Percentiles rank a stretch among this genome's conserved stretches.
Conservation (phyloP, 1,140 invertebrate genomes). For the Leptinotarsa lineolata region DNA sequence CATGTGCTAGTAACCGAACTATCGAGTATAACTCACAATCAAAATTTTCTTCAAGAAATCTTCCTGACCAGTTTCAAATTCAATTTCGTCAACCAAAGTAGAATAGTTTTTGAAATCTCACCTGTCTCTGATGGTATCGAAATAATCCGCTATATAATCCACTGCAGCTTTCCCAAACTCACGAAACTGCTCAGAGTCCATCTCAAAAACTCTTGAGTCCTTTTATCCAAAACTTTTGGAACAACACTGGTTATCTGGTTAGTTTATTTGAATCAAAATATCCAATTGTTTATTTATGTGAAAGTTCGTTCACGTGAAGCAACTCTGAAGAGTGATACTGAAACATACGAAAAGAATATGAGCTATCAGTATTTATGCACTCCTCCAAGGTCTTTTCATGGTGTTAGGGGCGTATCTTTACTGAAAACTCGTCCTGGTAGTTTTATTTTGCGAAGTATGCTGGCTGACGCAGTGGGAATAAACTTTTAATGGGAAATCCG, state of each 20-base stretch:
- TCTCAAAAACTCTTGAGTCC: neutral
- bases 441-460: no score
- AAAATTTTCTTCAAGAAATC: no score
- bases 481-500: no score
- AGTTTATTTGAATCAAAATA: no score
- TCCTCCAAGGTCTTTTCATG: neutral
- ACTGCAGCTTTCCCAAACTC: conserved; percentile 73
- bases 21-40: no score
- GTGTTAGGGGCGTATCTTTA: neutral
- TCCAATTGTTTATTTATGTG: no score
- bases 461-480: neutral
- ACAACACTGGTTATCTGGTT: no score
- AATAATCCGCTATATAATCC: conserved; percentile 78
- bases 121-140: conserved; percentile 71
- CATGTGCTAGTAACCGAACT: no score
- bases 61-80: no score
- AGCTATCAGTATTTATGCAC: neutral
- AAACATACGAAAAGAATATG: neutral
- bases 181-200: conserved; percentile 60
- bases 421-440: neutral
- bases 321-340: neutral
- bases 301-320: neutral
- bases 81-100: no score
- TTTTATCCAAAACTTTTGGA: no score
- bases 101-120: conserved; percentile 45